Evolutionary conservation across 2,797 vertebrate genomes (phyloP).

Genomic region (Tenualosa thibaudeaui): DNA sequence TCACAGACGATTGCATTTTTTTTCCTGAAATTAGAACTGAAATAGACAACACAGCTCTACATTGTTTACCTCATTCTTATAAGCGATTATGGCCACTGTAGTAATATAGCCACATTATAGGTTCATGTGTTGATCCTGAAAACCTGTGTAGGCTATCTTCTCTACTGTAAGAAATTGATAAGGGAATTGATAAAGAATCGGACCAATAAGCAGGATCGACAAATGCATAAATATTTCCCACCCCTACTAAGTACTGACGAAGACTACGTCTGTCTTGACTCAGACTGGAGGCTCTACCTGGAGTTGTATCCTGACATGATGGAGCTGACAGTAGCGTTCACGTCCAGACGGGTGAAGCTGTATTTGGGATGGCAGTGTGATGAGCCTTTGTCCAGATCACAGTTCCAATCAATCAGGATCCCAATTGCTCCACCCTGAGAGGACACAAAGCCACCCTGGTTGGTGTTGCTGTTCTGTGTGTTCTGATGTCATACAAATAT

Average conservation of each 20-base stretch:
- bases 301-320: conserved; percentile 85
- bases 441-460: neutral
- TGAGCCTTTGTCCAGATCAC: conserved; percentile 84
- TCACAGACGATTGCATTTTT: no score
- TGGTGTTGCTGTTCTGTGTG: neutral
- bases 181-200: no score
- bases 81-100: no score
- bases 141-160: no score
- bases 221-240: no score
- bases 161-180: no score
- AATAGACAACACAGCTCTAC: no score
- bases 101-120: no score
- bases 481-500: neutral
- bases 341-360: conserved; percentile 83
- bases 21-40: no score
- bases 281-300: conserved; percentile 71
- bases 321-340: conserved; percentile 63
- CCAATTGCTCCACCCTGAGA: conserved; percentile 85
- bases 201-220: no score
- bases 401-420: conserved; percentile 88
- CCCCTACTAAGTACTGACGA: neutral
- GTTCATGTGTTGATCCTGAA: no score
- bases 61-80: no score
- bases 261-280: neutral
- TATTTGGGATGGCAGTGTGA: conserved; percentile 84